Evolutionary conservation across 2,888 invertebrate species (phyloP).

Genomic region (Tromatobia lineatoria): DNA sequence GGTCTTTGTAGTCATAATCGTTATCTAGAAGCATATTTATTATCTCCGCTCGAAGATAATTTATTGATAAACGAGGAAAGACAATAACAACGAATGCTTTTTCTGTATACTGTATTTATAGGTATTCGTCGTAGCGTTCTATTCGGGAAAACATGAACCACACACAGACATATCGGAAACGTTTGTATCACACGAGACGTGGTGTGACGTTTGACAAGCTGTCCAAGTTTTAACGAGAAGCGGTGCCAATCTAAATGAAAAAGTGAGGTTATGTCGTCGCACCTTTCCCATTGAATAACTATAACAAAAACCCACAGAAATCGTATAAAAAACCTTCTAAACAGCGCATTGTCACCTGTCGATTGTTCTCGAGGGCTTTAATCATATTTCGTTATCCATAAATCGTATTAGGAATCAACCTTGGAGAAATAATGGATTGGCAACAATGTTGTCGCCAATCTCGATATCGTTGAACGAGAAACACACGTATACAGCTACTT

Average conservation of each 20-base stretch:
- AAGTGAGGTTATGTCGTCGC: conserved; percentile 61
- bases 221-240: conserved; percentile 35
- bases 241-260: conserved; percentile 44
- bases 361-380: background rate
- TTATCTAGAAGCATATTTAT: no score
- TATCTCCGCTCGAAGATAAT: background rate
- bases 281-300: background rate
- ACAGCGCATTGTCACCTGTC: no score
- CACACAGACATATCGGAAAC: background rate
- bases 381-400: no score
- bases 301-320: background rate
- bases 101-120: no score
- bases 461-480: conserved; percentile 51
- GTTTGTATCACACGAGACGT: background rate
- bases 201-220: conserved; percentile 46
- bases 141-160: conserved; percentile 37
- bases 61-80: conserved; percentile 40
- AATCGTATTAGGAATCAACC: no score
- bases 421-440: conserved; percentile 25
- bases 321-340: no score
- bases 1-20: background rate
- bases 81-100: background rate
- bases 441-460: conserved; percentile 41
- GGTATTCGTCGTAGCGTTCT: background rate
- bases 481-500: conserved; percentile 68